Evolutionary conservation across 1,140 invertebrate genomes (phyloP), one percentile per base, ranked within the genome.

Genomic region (Hirudo medicinalis): DNA sequence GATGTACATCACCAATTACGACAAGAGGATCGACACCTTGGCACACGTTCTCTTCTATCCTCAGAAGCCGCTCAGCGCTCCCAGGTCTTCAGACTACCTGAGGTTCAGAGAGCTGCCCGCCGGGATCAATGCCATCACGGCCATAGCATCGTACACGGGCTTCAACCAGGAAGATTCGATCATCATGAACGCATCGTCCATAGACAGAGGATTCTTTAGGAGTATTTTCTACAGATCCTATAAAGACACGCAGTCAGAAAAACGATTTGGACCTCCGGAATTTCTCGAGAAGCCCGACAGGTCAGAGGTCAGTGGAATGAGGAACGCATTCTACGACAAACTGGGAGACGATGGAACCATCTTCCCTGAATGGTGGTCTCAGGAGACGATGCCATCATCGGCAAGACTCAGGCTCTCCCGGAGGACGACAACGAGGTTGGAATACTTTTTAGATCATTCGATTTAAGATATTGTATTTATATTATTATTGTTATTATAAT

Each of bases 121-220:
- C 72, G 86, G 85, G 78, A 71, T 75, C 77, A 99, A 99, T 81
- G 93, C 93, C 68, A 94, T 99, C 81, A 96, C 99, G 9, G 96
- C 95, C 43, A 99, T 99, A 85, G 87, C 95, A 67, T 97, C 94
- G 78, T 99, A 99, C 79, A 97, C 95, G 72, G 96, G 96, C 49
- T 99, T 99, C 80, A 99, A 99, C 82, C 92, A 95, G 83, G 96
- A 99, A 86, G 96, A 99, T 85, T 97, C 93, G 84, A 92, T 99
- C 76, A 98, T 99, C 79, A 85, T 99, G 74, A 99, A 98, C 84
- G 90, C 92, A 29, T 97, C 94, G 40, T 93, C 94, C 70, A 92
- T 99, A n/a, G 94, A 99, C 80, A 87, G 96, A 80, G 96, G 95
- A n/a, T 97, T 95, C 80, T 98, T 99, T 84, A 87, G 93, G 79